Percentiles rank a stretch among this genome's conserved stretches.
These are phyloP conservation scores for Oophaga pumilio DNA, from an alignment of 2,113 vertebrate species.

Conservation along the genomic window DNA sequence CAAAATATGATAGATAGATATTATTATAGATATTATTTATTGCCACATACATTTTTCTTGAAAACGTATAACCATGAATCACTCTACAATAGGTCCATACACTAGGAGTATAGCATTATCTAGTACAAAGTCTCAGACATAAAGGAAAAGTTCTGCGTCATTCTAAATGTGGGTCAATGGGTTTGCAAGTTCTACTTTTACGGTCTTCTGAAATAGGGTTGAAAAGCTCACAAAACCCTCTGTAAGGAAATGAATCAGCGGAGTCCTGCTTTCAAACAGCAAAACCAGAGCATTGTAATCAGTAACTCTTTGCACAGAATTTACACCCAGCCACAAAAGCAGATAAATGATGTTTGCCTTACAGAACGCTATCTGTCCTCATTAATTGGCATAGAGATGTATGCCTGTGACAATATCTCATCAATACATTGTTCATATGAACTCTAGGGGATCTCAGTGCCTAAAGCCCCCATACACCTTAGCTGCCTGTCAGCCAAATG, in stretches of 20 bases:
- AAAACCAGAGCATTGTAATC: neutral
- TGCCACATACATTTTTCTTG: neutral
- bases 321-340: neutral
- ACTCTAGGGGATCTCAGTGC: neutral
- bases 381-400: neutral
- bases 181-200: neutral
- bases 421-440: neutral
- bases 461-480: too few species aligned
- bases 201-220: slow-evolving; percentile 24
- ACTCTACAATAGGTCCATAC: too few species aligned
- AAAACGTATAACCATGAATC: neutral
- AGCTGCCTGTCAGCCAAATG: too few species aligned
- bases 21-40: neutral
- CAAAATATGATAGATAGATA: too few species aligned
- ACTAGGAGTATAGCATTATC: neutral
- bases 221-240: neutral
- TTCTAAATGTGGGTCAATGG: slow-evolving; percentile 21
- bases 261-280: neutral
- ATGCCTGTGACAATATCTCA: neutral
- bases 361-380: neutral
- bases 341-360: neutral
- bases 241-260: slow-evolving; percentile 50
- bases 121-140: neutral
- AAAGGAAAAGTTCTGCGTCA: neutral
- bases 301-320: neutral